A percentile compares a stretch with the other conserved stretches of the same genome.
Conservation (phyloP, 2,888 invertebrate species). For the Dexiosoma caninum region DNA sequence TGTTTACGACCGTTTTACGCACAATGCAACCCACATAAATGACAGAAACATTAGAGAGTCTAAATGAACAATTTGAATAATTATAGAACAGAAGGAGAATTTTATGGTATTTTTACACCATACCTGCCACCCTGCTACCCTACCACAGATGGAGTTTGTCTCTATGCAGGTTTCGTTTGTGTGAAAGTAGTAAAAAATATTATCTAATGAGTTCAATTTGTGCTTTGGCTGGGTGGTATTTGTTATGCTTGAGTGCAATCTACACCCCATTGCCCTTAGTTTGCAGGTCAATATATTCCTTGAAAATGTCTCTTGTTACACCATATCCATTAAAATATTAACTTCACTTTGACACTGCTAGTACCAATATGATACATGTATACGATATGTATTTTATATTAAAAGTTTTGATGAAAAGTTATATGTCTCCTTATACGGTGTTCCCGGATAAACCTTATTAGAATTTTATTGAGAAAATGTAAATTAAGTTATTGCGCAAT, state of each 20-base stretch:
- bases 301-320: too few species aligned
- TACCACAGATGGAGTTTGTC: neutral
- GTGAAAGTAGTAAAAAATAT: neutral
- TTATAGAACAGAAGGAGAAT: constrained; percentile 3
- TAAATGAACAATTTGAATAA: constrained; percentile 54
- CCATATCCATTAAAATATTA: too few species aligned
- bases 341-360: too few species aligned
- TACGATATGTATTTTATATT: too few species aligned
- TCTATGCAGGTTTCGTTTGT: neutral
- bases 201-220: constrained; percentile 7
- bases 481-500: too few species aligned
- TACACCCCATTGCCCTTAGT: constrained; percentile 40
- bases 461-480: too few species aligned
- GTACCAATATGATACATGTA: too few species aligned
- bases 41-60: constrained; percentile 49
- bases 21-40: constrained; percentile 57
- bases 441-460: too few species aligned
- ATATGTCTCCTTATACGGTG: too few species aligned
- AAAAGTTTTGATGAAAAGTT: too few species aligned
- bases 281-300: constrained; percentile 5
- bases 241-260: constrained; percentile 43
- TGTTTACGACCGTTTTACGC: neutral
- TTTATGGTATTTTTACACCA: neutral
- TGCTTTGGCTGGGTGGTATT: constrained; percentile 38
- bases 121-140: neutral